Percentiles rank a stretch among this genome's conserved stretches.
These are phyloP conservation scores for Linepithema humile DNA, from an alignment of 1,140 invertebrate genomes.

Conservation along the genomic window DNA sequence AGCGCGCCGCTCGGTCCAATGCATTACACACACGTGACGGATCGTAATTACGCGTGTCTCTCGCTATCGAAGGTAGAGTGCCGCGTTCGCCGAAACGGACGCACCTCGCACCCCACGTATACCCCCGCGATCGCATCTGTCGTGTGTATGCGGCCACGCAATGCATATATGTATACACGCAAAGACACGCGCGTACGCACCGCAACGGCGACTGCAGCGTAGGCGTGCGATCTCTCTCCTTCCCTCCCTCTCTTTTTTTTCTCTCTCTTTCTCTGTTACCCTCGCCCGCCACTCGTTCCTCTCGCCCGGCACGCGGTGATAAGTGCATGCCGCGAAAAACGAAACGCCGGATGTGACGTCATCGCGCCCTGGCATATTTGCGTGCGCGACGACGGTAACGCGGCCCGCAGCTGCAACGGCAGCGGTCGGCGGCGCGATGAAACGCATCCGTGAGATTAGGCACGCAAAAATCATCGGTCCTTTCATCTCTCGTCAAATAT, in stretches of 20 bases:
- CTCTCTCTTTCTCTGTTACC: neutral
- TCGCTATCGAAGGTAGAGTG: neutral
- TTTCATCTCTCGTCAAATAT: slow-evolving; percentile 24
- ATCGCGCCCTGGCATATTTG: slow-evolving; percentile 66
- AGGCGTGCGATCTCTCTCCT: slow-evolving; percentile 33
- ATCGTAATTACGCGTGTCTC: slow-evolving; percentile 28
- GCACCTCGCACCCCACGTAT: slow-evolving; percentile 13
- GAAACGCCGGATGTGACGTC: slow-evolving; percentile 79
- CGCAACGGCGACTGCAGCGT: slow-evolving; percentile 29
- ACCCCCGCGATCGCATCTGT: slow-evolving; percentile 3
- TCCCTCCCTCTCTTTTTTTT: neutral
- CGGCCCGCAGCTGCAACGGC: slow-evolving; percentile 55
- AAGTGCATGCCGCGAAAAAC: slow-evolving; percentile 75
- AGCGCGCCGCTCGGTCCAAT: neutral
- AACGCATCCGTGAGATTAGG: slow-evolving; percentile 28
- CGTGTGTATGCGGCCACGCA: slow-evolving; percentile 1
- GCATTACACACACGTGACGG: neutral
- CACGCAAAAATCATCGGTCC: slow-evolving; percentile 31
- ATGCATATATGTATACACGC: slow-evolving; percentile 2
- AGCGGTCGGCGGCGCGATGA: slow-evolving; percentile 33
- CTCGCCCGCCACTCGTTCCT: neutral
- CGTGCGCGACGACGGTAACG: slow-evolving; percentile 55
- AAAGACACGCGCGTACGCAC: neutral
- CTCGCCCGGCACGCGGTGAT: slow-evolving; percentile 52
- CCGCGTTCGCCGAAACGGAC: slow-evolving; percentile 38